These are phyloP conservation scores for Ichneumoninae sp. DNA, from an alignment of 2,888 invertebrate genomes.

Conservation along the genomic window DNA sequence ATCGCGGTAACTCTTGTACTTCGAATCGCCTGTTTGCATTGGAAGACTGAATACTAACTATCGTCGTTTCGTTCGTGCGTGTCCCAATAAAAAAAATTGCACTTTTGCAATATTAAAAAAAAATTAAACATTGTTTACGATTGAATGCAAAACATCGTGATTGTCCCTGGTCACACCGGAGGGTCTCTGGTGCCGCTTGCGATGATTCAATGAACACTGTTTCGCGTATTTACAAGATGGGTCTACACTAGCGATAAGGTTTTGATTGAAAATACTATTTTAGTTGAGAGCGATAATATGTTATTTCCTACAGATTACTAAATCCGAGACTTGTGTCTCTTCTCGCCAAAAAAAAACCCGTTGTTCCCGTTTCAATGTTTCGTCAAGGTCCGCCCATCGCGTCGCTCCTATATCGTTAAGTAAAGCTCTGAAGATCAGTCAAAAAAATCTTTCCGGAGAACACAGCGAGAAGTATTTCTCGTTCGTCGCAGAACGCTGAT, in stretches of 20 bases:
- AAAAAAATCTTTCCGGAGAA: constrained; percentile 57
- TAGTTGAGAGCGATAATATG: constrained; percentile 22
- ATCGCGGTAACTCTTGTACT: constrained; percentile 5
- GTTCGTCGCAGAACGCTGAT: constrained; percentile 44
- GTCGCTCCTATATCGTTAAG: constrained; percentile 63
- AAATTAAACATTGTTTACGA: constrained; percentile 26
- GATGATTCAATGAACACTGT: constrained; percentile 57
- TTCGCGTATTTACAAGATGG: constrained; percentile 69
- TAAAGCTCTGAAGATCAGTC: constrained; percentile 72
- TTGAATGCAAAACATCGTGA: constrained; percentile 26
- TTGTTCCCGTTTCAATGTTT: constrained; percentile 2
- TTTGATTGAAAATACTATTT: constrained; percentile 60
- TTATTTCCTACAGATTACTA: constrained; percentile 17
- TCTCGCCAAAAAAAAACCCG: not conserved
- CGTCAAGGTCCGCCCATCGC: constrained; percentile 13
- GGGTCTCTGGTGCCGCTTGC: constrained; percentile 46
- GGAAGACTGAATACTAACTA: constrained; percentile 61
- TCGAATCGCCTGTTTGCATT: constrained; percentile 47
- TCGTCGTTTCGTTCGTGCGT: constrained; percentile 9
- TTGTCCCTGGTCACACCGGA: constrained; percentile 54
- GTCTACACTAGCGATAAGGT: constrained; percentile 35
- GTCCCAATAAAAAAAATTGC: constrained; percentile 40
- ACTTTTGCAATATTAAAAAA: constrained; percentile 31
- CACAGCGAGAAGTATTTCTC: constrained; percentile 43
- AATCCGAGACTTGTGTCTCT: not conserved